phyloP scores from a whole-genome alignment of 2,797 vertebrate species.

The Tympanoctomys barrerae region DNA sequence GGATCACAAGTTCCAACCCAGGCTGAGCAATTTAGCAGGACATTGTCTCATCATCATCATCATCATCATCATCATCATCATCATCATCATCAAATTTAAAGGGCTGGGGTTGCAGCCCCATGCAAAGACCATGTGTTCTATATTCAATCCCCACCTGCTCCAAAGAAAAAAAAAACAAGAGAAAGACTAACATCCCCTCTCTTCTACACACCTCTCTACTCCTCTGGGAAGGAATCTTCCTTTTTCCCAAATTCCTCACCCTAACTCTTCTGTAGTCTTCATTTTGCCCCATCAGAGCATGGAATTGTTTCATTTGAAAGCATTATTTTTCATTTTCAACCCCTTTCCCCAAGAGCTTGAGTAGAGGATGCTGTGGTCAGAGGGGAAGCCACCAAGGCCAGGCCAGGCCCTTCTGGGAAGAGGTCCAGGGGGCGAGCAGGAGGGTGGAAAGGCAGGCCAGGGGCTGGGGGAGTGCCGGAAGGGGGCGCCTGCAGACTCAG shows the following conservation, averaged over 20 bases:
- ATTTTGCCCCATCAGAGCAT: neutral
- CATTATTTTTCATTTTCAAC: neutral
- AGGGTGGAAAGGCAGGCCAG: too few species aligned
- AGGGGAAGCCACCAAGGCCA: too few species aligned
- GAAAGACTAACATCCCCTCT: neutral
- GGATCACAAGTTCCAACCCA: neutral
- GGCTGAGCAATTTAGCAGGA: neutral
- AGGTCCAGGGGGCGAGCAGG: neutral
- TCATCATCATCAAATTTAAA: neutral
- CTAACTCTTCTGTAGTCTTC: neutral
- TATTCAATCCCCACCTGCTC: neutral
- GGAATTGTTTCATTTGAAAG: slow-evolving; percentile 16
- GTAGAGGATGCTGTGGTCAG: too few species aligned
- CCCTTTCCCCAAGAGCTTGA: neutral
- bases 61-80: neutral
- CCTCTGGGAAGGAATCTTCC: neutral
- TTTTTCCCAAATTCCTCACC: neutral
- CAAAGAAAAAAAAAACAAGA: neutral
- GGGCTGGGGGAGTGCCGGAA: neutral
- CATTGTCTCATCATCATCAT: neutral
- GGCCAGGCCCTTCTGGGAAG: neutral
- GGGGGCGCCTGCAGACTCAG: accelerated
- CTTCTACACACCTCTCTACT: neutral
- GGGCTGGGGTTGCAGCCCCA: neutral
- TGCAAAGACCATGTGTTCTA: neutral